phyloP scores from a whole-genome alignment of 2,888 invertebrate species.

The Eupithecia exiguata region DNA sequence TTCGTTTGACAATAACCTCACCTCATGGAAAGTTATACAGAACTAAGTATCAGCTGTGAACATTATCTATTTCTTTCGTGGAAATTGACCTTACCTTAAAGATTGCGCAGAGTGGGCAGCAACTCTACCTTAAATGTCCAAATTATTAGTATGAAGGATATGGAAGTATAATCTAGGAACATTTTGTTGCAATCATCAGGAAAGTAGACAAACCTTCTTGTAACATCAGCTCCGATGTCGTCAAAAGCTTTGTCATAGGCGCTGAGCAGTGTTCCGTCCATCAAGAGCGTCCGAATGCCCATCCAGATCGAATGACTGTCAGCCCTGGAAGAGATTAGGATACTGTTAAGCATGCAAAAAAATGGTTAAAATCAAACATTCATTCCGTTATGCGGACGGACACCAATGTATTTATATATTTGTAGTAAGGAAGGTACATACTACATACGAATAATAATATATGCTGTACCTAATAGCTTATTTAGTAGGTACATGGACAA shows the following conservation, averaged over 20 bases:
- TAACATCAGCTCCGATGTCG: conserved; percentile 69
- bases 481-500: no score
- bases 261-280: conserved; percentile 63
- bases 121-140: background rate
- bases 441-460: no score
- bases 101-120: no score
- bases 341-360: no score
- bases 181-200: background rate
- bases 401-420: no score
- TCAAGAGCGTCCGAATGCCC: conserved; percentile 65
- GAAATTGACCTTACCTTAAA: background rate
- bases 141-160: background rate
- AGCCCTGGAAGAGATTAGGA: conserved; percentile 53
- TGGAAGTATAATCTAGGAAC: background rate
- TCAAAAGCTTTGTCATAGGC: conserved; percentile 70
- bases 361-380: no score
- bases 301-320: conserved; percentile 73
- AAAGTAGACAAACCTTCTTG: conserved; percentile 58
- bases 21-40: background rate
- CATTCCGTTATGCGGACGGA: no score
- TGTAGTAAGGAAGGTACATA: no score
- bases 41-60: background rate
- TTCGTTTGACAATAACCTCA: background rate
- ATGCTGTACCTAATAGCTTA: no score
- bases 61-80: background rate